These are phyloP conservation scores for Eulimnadia texana DNA, from an alignment of 1,140 invertebrate genomes.

Conservation along the genomic window DNA sequence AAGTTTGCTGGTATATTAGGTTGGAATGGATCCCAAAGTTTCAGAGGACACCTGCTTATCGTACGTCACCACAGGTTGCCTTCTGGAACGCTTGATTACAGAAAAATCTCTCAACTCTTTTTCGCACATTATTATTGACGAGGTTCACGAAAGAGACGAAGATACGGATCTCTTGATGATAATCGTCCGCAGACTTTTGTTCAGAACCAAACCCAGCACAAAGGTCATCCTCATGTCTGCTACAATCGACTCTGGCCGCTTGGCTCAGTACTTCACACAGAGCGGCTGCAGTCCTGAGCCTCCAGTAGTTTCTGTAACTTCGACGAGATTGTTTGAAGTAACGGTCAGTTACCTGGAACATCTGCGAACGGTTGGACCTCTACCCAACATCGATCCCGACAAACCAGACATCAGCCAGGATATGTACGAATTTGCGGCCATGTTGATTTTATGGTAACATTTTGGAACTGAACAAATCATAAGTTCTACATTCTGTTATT, in stretches of 20 bases:
- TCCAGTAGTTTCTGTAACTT: constrained; percentile 16
- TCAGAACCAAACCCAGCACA: constrained; percentile 54
- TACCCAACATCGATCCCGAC: constrained; percentile 39
- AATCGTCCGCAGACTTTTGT: constrained; percentile 56
- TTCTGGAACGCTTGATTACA: constrained; percentile 47
- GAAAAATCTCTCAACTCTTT: constrained; percentile 26
- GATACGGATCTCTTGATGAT: constrained; percentile 87
- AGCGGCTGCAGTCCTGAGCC: constrained; percentile 21
- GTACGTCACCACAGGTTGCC: constrained; percentile 67
- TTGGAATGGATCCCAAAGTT: constrained; percentile 42
- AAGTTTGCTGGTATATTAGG: constrained; percentile 27
- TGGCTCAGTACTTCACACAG: constrained; percentile 37
- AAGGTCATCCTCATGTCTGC: constrained; percentile 50
- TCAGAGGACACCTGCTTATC: constrained; percentile 58
- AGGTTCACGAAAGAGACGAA: constrained; percentile 88
- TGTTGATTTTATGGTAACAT: background rate
- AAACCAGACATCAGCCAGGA: constrained; percentile 17
- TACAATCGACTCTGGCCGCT: constrained; percentile 34
- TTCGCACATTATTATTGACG: constrained; percentile 87
- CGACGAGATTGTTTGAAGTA: constrained; percentile 35
- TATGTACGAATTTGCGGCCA: background rate
- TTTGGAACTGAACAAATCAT: too few species aligned
- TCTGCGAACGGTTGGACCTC: constrained; percentile 26
- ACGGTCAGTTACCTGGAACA: constrained; percentile 56
- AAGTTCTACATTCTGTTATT: background rate